These are phyloP conservation scores for Lampris incognitus DNA, from an alignment of 2,113 vertebrate genomes.

Conservation along the genomic window DNA sequence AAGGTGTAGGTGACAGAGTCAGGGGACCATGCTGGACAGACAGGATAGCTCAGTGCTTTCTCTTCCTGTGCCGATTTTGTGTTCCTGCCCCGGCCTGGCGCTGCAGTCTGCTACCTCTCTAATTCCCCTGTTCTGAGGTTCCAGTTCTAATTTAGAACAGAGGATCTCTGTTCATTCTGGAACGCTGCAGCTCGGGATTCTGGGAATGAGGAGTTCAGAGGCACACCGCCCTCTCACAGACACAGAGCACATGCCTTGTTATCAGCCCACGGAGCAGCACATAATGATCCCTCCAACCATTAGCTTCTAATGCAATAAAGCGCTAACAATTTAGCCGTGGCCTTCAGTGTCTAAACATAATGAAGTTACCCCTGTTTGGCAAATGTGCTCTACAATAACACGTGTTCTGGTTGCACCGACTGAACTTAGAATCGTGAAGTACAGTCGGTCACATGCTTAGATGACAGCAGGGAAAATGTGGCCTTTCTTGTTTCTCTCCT, in stretches of 20 bases:
- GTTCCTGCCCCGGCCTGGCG: slow-evolving; percentile 32
- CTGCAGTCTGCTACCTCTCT: slow-evolving; percentile 50
- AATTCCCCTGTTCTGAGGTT: slow-evolving; percentile 62
- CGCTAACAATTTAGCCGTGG: slow-evolving; percentile 69
- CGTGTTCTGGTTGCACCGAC: slow-evolving; percentile 55
- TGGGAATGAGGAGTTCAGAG: slow-evolving; percentile 76
- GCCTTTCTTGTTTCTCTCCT: slow-evolving; percentile 44
- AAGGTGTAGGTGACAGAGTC: slow-evolving; percentile 42
- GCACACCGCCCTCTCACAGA: slow-evolving; percentile 65
- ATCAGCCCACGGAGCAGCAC: slow-evolving; percentile 73
- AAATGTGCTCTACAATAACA: slow-evolving; percentile 65
- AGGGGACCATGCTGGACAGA: slow-evolving; percentile 24
- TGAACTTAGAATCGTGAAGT: slow-evolving; percentile 42
- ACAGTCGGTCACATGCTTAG: slow-evolving; percentile 15
- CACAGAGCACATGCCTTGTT: slow-evolving; percentile 76
- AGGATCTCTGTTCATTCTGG: slow-evolving; percentile 71
- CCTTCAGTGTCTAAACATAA: slow-evolving; percentile 67
- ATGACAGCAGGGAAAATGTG: slow-evolving; percentile 49
- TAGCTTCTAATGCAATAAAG: slow-evolving; percentile 76
- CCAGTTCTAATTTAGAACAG: slow-evolving; percentile 76
- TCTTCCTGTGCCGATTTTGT: slow-evolving; percentile 27
- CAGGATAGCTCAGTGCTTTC: slow-evolving; percentile 15
- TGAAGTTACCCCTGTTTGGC: slow-evolving; percentile 65
- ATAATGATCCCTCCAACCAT: slow-evolving; percentile 75
- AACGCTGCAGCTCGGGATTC: slow-evolving; percentile 74